Evolutionary conservation across 1,140 invertebrate genomes (phyloP).

Genomic region (Subanguina moxae): DNA sequence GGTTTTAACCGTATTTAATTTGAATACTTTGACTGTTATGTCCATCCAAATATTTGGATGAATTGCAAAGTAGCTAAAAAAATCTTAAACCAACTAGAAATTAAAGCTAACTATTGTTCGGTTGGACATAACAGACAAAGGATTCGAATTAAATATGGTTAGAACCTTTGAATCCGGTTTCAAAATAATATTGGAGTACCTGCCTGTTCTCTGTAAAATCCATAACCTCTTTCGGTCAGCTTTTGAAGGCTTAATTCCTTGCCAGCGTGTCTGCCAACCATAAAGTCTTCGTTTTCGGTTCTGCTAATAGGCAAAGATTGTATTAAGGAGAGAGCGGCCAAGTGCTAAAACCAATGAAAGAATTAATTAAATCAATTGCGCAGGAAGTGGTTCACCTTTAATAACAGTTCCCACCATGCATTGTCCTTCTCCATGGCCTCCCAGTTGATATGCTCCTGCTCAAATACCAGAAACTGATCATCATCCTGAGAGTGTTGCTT

Average conservation of each 20-base stretch:
- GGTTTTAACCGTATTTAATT: no score
- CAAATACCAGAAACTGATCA: neutral
- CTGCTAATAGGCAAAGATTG: constrained; percentile 8
- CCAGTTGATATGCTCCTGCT: constrained; percentile 21
- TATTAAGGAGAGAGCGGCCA: constrained; percentile 18
- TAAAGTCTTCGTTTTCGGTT: neutral
- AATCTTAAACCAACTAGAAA: no score
- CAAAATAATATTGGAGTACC: no score
- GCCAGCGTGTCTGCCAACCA: neutral
- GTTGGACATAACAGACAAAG: no score
- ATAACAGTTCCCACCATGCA: neutral
- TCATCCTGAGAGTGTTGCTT: neutral
- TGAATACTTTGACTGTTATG: no score
- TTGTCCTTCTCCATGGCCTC: neutral
- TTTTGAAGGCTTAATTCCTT: constrained; percentile 22
- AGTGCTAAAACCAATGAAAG: constrained; percentile 20
- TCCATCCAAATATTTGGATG: no score
- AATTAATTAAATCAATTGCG: neutral
- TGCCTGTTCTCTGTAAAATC: constrained; percentile 42
- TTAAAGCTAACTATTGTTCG: no score
- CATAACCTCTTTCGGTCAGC: constrained; percentile 30
- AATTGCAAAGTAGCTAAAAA: no score
- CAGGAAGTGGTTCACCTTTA: neutral
- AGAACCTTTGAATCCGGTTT: no score
- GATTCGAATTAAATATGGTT: no score